These are phyloP conservation scores for Callocephalon fimbriatum DNA, from an alignment of 2,113 vertebrate genomes.

Conservation along the genomic window DNA sequence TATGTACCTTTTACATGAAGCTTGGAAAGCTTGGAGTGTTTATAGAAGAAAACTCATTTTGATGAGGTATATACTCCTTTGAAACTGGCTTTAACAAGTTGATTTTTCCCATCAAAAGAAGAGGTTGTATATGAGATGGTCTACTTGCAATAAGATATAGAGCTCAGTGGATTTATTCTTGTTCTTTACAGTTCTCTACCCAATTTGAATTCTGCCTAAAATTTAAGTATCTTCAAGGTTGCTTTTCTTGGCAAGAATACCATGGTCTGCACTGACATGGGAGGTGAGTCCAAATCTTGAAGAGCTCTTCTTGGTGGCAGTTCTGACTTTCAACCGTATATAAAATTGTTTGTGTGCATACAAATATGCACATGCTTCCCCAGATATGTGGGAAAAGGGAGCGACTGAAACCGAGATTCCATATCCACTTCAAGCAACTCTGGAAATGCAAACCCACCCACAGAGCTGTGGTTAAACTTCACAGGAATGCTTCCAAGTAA, in stretches of 20 bases:
- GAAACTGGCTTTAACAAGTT: background rate
- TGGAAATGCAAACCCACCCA: background rate
- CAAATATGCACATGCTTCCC: accelerated
- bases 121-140: too few species aligned
- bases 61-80: background rate
- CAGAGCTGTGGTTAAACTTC: background rate
- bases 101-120: background rate
- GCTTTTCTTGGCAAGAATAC: background rate
- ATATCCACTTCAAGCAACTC: background rate
- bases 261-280: background rate
- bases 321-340: background rate
- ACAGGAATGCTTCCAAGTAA: background rate
- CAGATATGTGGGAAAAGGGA: accelerated
- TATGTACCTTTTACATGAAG: background rate
- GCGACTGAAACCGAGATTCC: accelerated
- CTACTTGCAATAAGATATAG: background rate
- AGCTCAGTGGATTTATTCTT: background rate
- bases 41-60: background rate
- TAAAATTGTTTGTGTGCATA: background rate
- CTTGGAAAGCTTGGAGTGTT: background rate
- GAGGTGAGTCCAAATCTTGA: background rate
- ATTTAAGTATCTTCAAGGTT: background rate
- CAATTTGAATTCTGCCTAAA: background rate
- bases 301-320: background rate
- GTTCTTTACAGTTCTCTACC: background rate